Conservation (phyloP, 1,140 invertebrate genomes). For the Trichonephila clavipes region DNA sequence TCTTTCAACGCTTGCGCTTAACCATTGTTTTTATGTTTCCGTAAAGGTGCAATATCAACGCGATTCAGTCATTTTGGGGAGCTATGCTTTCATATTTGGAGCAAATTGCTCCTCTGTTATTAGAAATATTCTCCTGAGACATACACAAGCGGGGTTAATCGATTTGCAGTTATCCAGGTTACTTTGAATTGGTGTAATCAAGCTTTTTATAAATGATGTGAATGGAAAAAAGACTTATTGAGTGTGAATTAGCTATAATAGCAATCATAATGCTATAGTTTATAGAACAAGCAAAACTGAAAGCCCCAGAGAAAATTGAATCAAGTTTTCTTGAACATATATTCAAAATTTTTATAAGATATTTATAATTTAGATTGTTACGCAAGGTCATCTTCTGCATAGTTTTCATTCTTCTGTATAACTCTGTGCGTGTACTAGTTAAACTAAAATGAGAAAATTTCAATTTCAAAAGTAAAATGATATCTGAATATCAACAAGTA, state of each 20-base stretch:
- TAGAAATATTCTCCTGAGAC: background rate
- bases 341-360: too few species aligned
- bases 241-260: background rate
- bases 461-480: too few species aligned
- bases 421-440: too few species aligned
- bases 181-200: background rate
- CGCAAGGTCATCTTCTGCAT: too few species aligned
- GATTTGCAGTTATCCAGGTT: background rate
- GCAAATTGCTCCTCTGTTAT: background rate
- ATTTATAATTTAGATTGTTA: too few species aligned
- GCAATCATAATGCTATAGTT: too few species aligned
- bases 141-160: background rate
- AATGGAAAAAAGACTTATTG: background rate
- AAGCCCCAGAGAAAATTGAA: too few species aligned
- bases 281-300: too few species aligned
- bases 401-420: too few species aligned
- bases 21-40: conserved; percentile 5
- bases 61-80: background rate
- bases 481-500: too few species aligned
- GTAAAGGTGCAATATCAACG: background rate
- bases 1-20: background rate
- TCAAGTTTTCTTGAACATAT: too few species aligned
- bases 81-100: background rate
- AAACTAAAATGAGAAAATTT: too few species aligned
- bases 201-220: background rate